Conservation (phyloP, 35 echinoderm and acorn worm species). For the Stichopus chloronotus region DNA sequence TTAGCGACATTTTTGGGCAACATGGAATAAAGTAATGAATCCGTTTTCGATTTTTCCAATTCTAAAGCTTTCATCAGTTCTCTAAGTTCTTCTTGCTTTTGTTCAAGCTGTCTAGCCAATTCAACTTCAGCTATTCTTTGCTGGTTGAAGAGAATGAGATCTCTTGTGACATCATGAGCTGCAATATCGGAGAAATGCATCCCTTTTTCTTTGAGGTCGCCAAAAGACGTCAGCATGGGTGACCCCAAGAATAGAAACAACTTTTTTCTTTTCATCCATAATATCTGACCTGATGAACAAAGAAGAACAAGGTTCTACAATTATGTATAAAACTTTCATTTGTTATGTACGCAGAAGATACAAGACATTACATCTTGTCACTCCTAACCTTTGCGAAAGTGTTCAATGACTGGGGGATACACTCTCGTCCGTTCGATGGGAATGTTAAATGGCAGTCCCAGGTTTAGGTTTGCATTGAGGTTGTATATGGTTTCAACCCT, state of each 20-base stretch:
- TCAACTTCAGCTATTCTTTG: conserved; percentile 86
- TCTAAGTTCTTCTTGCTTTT: conserved; percentile 89
- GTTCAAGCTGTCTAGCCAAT: conserved; percentile 80
- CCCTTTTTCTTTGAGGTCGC: conserved; percentile 53
- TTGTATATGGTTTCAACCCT: no score
- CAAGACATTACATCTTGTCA: background rate
- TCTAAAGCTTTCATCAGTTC: conserved; percentile 76
- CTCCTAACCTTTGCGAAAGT: no score
- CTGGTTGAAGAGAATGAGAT: conserved; percentile 92
- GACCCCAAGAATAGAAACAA: conserved; percentile 77
- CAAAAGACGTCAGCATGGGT: conserved; percentile 64
- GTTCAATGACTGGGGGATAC: no score
- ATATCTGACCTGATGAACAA: conserved; percentile 75
- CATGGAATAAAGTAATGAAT: conserved; percentile 85
- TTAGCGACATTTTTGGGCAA: conserved; percentile 84
- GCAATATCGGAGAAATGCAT: conserved; percentile 96
- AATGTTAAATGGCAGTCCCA: no score
- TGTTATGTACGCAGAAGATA: background rate
- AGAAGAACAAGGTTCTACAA: background rate
- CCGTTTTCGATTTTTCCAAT: conserved; percentile 84
- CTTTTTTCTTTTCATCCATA: conserved; percentile 66
- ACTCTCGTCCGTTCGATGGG: no score
- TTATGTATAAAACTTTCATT: background rate
- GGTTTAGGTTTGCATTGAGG: no score
- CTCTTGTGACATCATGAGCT: conserved; percentile 85